Evolutionary conservation across 1,140 invertebrate species (phyloP).

Genomic region (Coenobita brevimanus): DNA sequence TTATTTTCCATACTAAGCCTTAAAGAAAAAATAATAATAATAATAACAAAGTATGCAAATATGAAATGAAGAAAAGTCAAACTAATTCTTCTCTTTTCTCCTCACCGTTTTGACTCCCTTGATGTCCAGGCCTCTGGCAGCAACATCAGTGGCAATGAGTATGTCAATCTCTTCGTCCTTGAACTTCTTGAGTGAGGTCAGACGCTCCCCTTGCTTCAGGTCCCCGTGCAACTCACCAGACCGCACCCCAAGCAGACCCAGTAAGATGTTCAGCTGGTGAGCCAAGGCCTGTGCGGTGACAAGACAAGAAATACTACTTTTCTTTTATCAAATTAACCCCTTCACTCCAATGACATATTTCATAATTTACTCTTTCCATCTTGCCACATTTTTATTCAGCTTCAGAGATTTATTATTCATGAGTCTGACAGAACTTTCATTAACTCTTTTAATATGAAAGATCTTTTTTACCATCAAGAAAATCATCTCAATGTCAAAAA

Average conservation of each 20-base stretch:
- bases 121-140: constrained; percentile 96
- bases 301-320: too few species aligned
- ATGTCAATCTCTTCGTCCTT: constrained; percentile 92
- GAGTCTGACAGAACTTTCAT: too few species aligned
- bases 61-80: not conserved
- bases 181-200: constrained; percentile 92
- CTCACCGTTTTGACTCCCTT: constrained; percentile 92
- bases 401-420: too few species aligned
- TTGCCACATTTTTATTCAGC: too few species aligned
- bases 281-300: constrained; percentile 79
- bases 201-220: constrained; percentile 91
- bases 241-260: constrained; percentile 90
- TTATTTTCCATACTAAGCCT: not conserved
- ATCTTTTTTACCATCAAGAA: too few species aligned
- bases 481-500: too few species aligned
- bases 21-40: not conserved
- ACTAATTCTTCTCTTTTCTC: not conserved
- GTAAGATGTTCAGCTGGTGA: constrained; percentile 90
- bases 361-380: too few species aligned
- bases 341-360: too few species aligned
- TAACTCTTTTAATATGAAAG: too few species aligned
- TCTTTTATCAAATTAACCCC: too few species aligned
- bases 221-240: constrained; percentile 97
- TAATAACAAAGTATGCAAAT: not conserved
- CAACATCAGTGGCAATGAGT: constrained; percentile 96